Evolutionary conservation across 2,888 invertebrate genomes (phyloP), one percentile per base, ranked within the genome.

Genomic region (Sarcophaga subvicina): DNA sequence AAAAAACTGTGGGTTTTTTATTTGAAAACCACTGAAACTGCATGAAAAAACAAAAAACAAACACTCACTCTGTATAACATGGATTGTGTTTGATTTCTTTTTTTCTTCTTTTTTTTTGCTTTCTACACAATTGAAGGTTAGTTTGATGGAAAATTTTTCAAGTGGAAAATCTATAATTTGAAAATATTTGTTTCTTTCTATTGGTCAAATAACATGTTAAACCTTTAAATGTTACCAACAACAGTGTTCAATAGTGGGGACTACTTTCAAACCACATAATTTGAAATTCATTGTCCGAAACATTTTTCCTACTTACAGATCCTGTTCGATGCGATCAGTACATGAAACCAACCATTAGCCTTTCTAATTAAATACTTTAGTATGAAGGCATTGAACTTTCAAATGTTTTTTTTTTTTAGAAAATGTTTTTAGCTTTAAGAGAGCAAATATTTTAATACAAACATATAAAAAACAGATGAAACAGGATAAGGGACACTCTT

Each of bases 81-180:
- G 37, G 37, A 37, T 8, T 37, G 37, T 37, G 8, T 37, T 37
- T 37, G 37, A 37, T 37, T 37, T 37, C 37, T 37, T 8, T 37
- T 37, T 37, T 37, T 2, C 1, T 37, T 59, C 0, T 6, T 10
- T 10, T 62, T 49, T 69, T 37, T 76, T 66, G 2, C 37, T 70
- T 45, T 54, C 8, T 59, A 20, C 12, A 54, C 17, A 47, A 37
- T 22, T 69, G 78, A 83, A 73, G 78, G 83, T 78, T 72, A 73
- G 2, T 64, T 70, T 63, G 54, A 22, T 67, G 37, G 72, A 64
- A 72, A 79, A 14, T 14, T 64, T 64, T 64, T 64, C 27, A 64
- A 11, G 22, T 25, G 27, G 64, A 64, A 64, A 37, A 64, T 14
- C 5, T 64, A 54, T 25, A 62, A 37, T 54, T 80, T 71, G 45